Conservation (phyloP, 1,140 invertebrate species). For the Pararge aegeria region DNA sequence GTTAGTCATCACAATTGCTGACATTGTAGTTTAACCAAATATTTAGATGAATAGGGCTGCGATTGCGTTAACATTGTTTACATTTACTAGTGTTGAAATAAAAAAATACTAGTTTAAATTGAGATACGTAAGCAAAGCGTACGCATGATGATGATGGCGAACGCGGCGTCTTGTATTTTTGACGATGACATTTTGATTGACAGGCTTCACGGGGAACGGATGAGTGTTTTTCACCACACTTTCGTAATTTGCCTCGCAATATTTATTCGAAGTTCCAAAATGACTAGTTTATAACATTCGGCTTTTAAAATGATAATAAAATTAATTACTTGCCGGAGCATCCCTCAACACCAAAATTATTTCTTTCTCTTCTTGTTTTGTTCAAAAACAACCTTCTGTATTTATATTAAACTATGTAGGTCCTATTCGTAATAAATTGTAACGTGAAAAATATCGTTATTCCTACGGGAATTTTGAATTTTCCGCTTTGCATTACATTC, state of each 20-base stretch:
- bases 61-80: not conserved
- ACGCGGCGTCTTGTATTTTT: constrained; percentile 28
- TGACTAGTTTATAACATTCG: not conserved
- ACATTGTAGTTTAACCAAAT: not conserved
- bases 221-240: not conserved
- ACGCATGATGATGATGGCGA: not conserved
- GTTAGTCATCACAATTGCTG: not conserved
- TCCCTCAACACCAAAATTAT: no score
- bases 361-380: no score
- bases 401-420: no score
- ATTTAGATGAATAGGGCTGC: not conserved
- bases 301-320: no score
- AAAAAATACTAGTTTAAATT: not conserved
- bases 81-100: not conserved
- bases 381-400: no score
- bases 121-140: not conserved
- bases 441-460: no score
- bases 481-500: no score
- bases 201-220: constrained; percentile 25
- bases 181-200: constrained; percentile 58
- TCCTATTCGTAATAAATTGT: no score
- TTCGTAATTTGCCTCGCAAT: constrained; percentile 1
- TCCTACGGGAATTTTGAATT: no score
- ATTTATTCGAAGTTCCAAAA: not conserved
- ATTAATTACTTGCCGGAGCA: no score